Conservation (phyloP, 2,113 vertebrate species). For the Rhombomys opimus region DNA sequence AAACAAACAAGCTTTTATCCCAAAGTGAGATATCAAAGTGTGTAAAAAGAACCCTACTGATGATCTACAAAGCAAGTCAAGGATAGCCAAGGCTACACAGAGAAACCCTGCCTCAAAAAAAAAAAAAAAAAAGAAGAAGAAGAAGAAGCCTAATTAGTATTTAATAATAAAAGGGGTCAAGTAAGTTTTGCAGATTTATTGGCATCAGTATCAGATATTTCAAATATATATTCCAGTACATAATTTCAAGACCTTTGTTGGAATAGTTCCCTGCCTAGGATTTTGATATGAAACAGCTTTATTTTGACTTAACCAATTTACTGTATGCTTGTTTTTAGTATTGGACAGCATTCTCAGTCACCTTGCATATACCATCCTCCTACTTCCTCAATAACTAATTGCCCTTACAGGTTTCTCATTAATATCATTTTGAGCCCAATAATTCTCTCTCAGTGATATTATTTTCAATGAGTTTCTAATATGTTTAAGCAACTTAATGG, state of each 20-base stretch:
- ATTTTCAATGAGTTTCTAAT: neutral
- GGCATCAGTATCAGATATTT: neutral
- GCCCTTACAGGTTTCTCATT: neutral
- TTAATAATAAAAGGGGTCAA: neutral
- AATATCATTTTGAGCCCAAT: neutral
- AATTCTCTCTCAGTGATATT: neutral
- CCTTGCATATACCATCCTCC: neutral
- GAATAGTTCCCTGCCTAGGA: neutral
- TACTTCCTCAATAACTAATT: neutral
- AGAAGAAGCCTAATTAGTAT: neutral
- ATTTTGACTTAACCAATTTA: neutral
- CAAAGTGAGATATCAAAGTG: neutral
- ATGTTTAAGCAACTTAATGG: neutral
- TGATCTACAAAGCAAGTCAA: too few species aligned
- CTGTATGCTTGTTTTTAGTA: neutral
- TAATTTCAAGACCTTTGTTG: conserved; percentile 30
- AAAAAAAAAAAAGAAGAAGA: neutral
- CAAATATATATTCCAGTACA: neutral
- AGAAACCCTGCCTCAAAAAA: too few species aligned
- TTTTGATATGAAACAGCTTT: conserved; percentile 23
- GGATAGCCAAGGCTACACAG: too few species aligned
- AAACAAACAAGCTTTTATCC: neutral
- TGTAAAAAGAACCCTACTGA: neutral
- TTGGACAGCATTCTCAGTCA: neutral
- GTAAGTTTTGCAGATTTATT: neutral